Conservation (phyloP, 2,113 vertebrate species). For the Corythoichthys haematopterus region DNA sequence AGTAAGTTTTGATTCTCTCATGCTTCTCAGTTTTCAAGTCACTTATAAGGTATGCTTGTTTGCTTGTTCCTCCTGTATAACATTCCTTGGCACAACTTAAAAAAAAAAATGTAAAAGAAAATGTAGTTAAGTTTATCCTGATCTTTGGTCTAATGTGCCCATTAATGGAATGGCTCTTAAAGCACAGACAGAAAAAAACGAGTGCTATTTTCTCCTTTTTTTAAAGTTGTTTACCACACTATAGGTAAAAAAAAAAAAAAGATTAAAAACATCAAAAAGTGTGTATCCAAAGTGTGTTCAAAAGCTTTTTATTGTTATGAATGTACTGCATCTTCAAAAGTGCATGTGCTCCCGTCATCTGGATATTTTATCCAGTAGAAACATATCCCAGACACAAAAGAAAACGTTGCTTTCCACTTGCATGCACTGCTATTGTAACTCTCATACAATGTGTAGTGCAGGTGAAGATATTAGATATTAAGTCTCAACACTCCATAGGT, state of each 20-base stretch:
- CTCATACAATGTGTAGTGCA: slow-evolving; percentile 36
- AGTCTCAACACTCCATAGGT: slow-evolving; percentile 1
- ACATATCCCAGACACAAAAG: not conserved
- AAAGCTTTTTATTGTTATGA: not conserved
- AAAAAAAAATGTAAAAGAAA: not conserved
- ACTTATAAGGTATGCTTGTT: not conserved
- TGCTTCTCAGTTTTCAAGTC: not conserved
- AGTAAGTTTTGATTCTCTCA: not conserved
- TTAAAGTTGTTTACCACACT: not conserved
- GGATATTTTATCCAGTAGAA: not conserved
- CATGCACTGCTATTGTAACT: slow-evolving; percentile 51
- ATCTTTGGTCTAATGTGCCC: not conserved
- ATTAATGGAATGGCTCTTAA: not conserved
- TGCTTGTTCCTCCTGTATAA: not conserved
- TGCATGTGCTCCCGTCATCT: not conserved
- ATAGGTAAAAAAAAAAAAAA: no score
- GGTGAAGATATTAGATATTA: slow-evolving; percentile 27
- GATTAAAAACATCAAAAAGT: not conserved
- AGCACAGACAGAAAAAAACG: not conserved
- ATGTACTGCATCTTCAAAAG: not conserved
- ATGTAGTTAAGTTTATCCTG: not conserved
- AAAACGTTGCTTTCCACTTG: slow-evolving; percentile 26
- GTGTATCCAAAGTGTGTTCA: not conserved
- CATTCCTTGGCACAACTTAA: not conserved
- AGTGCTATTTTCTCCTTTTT: not conserved